Conservation (phyloP, 1,140 invertebrate genomes). For the Calliopsis andreniformis region DNA sequence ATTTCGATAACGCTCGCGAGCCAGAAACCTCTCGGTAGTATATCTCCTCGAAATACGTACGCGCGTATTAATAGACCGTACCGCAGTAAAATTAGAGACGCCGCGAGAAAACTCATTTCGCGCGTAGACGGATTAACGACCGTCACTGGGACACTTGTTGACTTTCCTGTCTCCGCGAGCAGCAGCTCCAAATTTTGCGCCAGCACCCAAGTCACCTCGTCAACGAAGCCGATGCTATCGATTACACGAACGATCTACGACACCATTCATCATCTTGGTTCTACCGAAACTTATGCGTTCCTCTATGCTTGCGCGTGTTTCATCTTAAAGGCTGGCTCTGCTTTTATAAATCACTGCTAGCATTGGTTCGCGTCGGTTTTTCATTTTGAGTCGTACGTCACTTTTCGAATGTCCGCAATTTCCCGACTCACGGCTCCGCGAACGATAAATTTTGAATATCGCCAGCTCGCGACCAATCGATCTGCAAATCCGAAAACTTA, state of each 20-base stretch:
- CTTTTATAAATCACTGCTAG: constrained; percentile 3
- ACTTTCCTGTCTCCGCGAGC: neutral
- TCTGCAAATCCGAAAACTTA: neutral
- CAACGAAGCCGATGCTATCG: too few species aligned
- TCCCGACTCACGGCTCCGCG: neutral
- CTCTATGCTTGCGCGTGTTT: neutral
- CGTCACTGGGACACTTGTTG: constrained; percentile 24
- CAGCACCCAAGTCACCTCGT: neutral
- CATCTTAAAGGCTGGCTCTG: neutral
- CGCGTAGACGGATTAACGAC: constrained; percentile 9
- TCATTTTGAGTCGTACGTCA: neutral
- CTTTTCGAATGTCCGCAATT: neutral
- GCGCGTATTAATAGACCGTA: constrained; percentile 30
- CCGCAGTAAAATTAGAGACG: constrained; percentile 32
- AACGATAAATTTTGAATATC: neutral
- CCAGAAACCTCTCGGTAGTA: neutral
- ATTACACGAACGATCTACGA: too few species aligned
- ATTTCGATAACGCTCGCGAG: constrained; percentile 37
- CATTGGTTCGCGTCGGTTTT: neutral
- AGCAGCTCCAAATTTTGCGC: neutral
- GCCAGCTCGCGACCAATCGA: neutral
- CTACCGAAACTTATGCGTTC: neutral
- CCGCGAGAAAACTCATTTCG: constrained; percentile 17
- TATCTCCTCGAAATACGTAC: constrained; percentile 11
- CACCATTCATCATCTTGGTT: neutral